These are phyloP conservation scores for Polia nebulosa DNA, from an alignment of 2,888 invertebrate genomes.

Conservation along the genomic window DNA sequence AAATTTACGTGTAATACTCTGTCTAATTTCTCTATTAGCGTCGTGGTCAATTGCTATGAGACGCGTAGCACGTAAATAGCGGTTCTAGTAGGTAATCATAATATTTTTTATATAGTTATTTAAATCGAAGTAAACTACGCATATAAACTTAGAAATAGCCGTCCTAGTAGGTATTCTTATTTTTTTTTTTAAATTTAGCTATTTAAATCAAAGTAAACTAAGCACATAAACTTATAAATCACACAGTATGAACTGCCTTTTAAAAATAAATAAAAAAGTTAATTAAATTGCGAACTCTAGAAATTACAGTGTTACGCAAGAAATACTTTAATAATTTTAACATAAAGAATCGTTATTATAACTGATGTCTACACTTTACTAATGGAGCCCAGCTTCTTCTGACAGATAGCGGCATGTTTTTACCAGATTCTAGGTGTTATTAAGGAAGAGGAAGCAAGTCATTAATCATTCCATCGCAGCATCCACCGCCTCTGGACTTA, in stretches of 20 bases:
- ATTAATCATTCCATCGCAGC: slow-evolving; percentile 72
- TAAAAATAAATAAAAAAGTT: slow-evolving; percentile 18
- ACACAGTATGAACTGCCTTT: slow-evolving; percentile 15
- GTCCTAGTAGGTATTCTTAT: not conserved
- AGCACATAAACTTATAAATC: slow-evolving; percentile 21
- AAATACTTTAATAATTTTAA: slow-evolving; percentile 32
- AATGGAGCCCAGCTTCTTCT: slow-evolving; percentile 64
- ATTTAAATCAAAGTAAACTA: slow-evolving; percentile 15
- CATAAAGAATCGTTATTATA: slow-evolving; percentile 40
- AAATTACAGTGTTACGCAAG: slow-evolving; percentile 36
- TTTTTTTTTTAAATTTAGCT: not conserved
- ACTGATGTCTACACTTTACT: slow-evolving; percentile 48
- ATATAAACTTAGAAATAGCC: slow-evolving; percentile 13
- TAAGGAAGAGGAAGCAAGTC: slow-evolving; percentile 69
- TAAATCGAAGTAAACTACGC: slow-evolving; percentile 10
- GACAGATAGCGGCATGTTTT: slow-evolving; percentile 59
- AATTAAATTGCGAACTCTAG: slow-evolving; percentile 18
- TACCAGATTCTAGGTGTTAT: slow-evolving; percentile 54
- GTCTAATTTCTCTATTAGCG: not conserved
- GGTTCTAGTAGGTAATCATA: not conserved
- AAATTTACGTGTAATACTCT: no score
- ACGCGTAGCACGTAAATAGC: not conserved
- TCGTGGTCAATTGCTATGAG: not conserved
- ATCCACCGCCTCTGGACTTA: slow-evolving; percentile 57
- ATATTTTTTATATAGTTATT: not conserved